Conservation (phyloP, 2,888 invertebrate genomes). For the Athalia rosae region DNA sequence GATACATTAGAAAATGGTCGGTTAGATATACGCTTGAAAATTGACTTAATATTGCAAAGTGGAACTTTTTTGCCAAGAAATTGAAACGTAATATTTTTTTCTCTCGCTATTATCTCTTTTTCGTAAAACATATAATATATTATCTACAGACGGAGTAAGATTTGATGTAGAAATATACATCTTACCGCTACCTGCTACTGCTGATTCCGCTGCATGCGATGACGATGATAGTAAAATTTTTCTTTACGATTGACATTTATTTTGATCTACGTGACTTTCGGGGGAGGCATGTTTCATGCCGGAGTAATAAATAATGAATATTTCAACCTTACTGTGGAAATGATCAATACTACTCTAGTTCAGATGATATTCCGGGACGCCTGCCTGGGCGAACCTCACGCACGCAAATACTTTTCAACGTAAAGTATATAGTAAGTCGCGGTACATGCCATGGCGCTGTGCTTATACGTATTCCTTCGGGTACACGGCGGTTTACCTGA, state of each 20-base stretch:
- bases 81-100: no score
- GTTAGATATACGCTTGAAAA: no score
- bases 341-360: slow-evolving; percentile 48
- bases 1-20: no score
- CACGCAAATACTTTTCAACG: slow-evolving; percentile 35
- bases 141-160: background rate
- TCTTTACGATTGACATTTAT: slow-evolving; percentile 29
- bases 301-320: slow-evolving; percentile 47
- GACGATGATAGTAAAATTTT: background rate
- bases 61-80: no score
- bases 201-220: background rate
- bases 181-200: no score
- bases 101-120: no score
- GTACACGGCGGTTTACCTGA: no score
- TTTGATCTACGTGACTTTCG: slow-evolving; percentile 37
- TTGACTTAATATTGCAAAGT: no score
- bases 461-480: no score
- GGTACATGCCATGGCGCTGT: background rate
- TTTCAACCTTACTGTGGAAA: slow-evolving; percentile 44
- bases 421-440: background rate
- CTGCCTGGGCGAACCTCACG: slow-evolving; percentile 43
- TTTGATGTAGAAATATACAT: slow-evolving; percentile 3
- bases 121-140: no score
- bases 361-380: slow-evolving; percentile 44
- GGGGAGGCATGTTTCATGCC: slow-evolving; percentile 29